Base-by-base conservation (phyloP, 2,888 invertebrate genomes). In the Labia minor region DNA sequence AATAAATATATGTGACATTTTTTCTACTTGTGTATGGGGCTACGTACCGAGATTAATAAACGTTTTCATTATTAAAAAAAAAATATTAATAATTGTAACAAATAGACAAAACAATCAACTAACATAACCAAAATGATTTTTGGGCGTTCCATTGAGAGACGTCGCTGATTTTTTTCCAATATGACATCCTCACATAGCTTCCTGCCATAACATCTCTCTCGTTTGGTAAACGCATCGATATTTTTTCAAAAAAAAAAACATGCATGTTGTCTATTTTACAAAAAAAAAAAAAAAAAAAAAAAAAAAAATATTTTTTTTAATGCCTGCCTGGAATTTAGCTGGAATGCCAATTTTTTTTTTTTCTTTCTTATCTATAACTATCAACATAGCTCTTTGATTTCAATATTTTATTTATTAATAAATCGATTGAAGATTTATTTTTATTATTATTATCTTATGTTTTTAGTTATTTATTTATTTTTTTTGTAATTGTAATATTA, bases 1-100 rank as follows among this genome's bases (percentile, higher is more conserved):
- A n/a, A n/a, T n/a, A n/a, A n/a, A n/a, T n/a, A n/a, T 69, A 85
- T 87, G 88, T 88, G 88, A 88, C 88, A 88, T 86, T 87, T 88
- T 88, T 88, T 84, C 81, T 82, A 49, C 86, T 86, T 88, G 88
- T 89, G 88, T 87, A 87, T 88, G 88, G 88, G 88, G 88, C 87
- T 84, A 84, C 87, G 87, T 87, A 86, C 85, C 83, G 67, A 66
- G 66, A 49, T n/a, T 49, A 49, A 49, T 49, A 33, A 33, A 4
- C 49, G 49, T 49, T 49, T n/a, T 67, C 61, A 67, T n/a, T n/a
- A n/a, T n/a, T n/a, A n/a, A n/a, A n/a, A n/a, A n/a, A n/a, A n/a
- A n/a, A n/a, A n/a, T n/a, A n/a, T n/a, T n/a, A n/a, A n/a, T n/a
- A n/a, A n/a, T n/a, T n/a, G n/a, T n/a, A n/a, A n/a, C n/a, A n/a